These are phyloP conservation scores for Cichladusa arquata DNA, from an alignment of 2,113 vertebrate species.

Conservation along the genomic window DNA sequence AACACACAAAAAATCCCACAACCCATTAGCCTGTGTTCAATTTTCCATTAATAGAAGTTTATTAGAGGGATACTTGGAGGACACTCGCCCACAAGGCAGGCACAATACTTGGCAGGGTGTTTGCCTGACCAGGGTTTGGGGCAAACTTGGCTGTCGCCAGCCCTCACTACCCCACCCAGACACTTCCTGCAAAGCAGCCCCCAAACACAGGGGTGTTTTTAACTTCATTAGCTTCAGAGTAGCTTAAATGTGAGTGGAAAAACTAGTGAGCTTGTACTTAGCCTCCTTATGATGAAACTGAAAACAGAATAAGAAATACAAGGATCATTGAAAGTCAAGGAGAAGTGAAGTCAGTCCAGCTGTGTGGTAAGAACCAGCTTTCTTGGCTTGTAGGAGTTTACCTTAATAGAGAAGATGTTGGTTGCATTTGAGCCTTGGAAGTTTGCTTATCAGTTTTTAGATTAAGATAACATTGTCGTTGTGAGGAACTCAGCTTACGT, in stretches of 20 bases:
- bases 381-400: background rate
- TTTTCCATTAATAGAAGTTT: background rate
- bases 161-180: background rate
- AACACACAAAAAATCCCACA: background rate
- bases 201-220: background rate
- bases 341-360: background rate
- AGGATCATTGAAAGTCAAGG: background rate
- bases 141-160: background rate
- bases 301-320: background rate
- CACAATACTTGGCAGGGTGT: background rate
- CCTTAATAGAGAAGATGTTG: background rate
- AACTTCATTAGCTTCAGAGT: background rate
- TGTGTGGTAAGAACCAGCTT: background rate
- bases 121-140: too few relatives aligned
- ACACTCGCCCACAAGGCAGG: background rate
- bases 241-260: background rate
- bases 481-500: accelerated
- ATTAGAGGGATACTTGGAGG: background rate
- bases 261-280: background rate
- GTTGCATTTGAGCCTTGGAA: background rate
- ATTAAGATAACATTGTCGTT: background rate
- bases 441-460: background rate
- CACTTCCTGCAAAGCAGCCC: background rate
- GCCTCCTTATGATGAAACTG: background rate
- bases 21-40: background rate